Evolutionary conservation across 64 coral and sea anemone species (phyloP).

Genomic region (Dendrophyllia cribrosa): DNA sequence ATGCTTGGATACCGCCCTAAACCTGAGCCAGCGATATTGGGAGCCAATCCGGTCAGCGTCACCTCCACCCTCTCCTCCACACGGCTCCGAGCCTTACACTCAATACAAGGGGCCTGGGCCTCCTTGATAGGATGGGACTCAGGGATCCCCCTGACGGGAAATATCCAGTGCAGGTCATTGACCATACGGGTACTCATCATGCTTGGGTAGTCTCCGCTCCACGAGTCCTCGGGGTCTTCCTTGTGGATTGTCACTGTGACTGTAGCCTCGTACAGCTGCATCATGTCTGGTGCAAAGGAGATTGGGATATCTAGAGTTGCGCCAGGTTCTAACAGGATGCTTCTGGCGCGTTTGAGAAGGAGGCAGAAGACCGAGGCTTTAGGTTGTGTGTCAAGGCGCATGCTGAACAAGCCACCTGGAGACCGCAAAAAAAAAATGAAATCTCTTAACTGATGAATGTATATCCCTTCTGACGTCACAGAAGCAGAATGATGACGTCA

Average conservation of each 20-base stretch:
- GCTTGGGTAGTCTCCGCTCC: conserved; percentile 57
- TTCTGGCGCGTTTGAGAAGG: conserved; percentile 82
- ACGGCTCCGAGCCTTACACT: conserved; percentile 88
- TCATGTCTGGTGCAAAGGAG: conserved; percentile 96
- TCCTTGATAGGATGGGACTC: conserved; percentile 83
- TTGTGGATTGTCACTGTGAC: conserved; percentile 86
- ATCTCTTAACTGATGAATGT: too few species aligned
- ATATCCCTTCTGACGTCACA: too few species aligned
- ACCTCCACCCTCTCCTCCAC: conserved; percentile 91
- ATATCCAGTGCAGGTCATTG: conserved; percentile 93
- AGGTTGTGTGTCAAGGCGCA: conserved; percentile 50
- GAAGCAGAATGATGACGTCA: too few species aligned
- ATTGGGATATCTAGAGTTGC: conserved; percentile 91
- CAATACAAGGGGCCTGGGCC: conserved; percentile 88
- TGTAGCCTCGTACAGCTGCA: conserved; percentile 94
- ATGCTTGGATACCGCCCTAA: conserved; percentile 73
- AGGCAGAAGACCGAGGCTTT: conserved; percentile 95
- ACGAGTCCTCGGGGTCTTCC: conserved; percentile 62
- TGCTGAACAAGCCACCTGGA: conserved; percentile 67
- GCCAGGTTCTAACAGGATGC: conserved; percentile 72
- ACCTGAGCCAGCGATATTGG: conserved; percentile 56
- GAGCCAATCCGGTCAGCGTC: conserved; percentile 87
- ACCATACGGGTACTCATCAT: conserved; percentile 78
- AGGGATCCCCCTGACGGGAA: conserved; percentile 86
- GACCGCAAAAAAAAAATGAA: neutral